Conservation (phyloP, 1,140 invertebrate genomes). For the Dreissena rostriformis region DNA sequence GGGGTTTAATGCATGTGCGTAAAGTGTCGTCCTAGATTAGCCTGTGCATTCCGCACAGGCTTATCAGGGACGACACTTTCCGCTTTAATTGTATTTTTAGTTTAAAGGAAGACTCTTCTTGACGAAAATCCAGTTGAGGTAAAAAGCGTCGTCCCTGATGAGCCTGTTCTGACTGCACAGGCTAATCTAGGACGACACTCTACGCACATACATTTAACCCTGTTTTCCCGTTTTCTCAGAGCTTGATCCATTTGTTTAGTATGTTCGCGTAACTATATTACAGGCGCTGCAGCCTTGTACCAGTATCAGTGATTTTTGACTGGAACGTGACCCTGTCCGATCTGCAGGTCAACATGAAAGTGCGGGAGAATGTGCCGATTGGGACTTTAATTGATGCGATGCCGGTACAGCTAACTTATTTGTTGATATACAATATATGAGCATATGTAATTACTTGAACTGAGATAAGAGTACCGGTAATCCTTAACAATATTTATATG, state of each 20-base stretch:
- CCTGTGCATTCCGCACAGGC: background rate
- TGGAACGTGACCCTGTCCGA: constrained; percentile 6
- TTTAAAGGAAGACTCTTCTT: too few species aligned
- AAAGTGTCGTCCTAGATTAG: too few species aligned
- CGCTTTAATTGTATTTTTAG: too few species aligned
- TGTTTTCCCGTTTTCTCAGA: background rate
- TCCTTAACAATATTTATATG: too few species aligned
- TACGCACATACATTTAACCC: too few species aligned
- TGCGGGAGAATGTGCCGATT: constrained; percentile 20
- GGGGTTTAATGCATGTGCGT: too few species aligned
- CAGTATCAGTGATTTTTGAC: constrained; percentile 13
- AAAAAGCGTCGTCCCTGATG: too few species aligned
- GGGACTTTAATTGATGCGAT: constrained; percentile 13
- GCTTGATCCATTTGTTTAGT: background rate
- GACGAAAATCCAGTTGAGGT: too few species aligned
- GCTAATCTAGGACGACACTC: background rate
- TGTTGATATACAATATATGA: background rate
- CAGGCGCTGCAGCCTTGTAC: constrained; percentile 24
- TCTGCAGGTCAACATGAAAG: background rate
- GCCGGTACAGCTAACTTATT: constrained; percentile 10
- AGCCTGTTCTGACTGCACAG: background rate
- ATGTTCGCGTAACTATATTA: too few species aligned
- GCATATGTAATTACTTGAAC: too few species aligned
- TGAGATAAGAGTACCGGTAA: too few species aligned
- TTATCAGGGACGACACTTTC: background rate